Base-by-base conservation (phyloP, 2,113 vertebrate genomes). In the Onychostoma macrolepis region DNA sequence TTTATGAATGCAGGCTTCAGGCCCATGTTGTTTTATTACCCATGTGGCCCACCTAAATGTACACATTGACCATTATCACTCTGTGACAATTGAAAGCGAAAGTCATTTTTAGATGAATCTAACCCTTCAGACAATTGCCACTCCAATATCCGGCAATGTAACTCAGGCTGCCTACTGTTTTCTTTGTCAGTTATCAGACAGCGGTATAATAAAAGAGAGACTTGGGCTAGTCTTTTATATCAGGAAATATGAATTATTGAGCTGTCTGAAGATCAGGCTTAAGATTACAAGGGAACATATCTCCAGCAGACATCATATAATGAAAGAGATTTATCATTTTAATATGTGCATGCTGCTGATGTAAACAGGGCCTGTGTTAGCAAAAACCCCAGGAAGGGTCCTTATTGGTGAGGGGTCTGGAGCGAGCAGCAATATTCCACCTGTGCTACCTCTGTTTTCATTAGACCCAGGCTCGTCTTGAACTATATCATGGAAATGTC, bases 321-420 rank as follows among this genome's bases (percentile, higher is more conserved):
- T 87, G 85, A 88, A 91, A 88, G 84, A 88, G 90, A 92, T 90
- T 89, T 90, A 89, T 91, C 87, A 90, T 92, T 92, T 88, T 89
- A 89, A 89, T 89, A 89, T 91, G 88, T 88, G 89, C 88, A 86
- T 84, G 88, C 80, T 69, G 86, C 36, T 67, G 87, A 58, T 80
- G 85, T 87, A 90, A 89, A 89, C 86, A 89, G 88, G 79, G 85
- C 78, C 77, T 41, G 48, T 87, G 80, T 87, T 87, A 76, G 28
- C 78, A 80, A 74, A 74, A 78, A 84, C 89, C 80, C 72, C 53
- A 41, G 88, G 86, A 86, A 89, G 75, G 79, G 61, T 63, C 77
- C 88, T 86, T 89, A 89, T 87, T 89, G 88, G 88, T 89, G 65
- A 86, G 86, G 79, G 83, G 81, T 79, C 69, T 72, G 84, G 86